Base-by-base conservation (phyloP, 2,888 invertebrate species). In the Myathropa florea region DNA sequence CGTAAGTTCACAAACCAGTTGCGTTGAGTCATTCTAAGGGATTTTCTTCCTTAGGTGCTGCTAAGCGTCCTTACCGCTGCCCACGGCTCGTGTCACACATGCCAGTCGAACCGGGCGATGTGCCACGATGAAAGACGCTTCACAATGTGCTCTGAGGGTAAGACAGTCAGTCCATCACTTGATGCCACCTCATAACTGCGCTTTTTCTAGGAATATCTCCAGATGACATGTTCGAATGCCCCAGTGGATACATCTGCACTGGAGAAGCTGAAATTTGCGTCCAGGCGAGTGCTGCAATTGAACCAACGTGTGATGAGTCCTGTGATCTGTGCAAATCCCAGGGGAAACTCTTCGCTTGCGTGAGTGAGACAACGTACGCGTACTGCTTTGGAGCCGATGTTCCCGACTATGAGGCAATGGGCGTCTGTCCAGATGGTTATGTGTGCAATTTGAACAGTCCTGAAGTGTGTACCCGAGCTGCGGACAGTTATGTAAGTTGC, bases 101-200 rank as follows among this genome's bases (percentile, higher is more conserved):
- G 90, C 39, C 83, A 89, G 53, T 7, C 68, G 7, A 89, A 88
- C 59, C 78, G 71, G 18, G 78, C 88, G 24, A 85, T 87, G 23
- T 90, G 90, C 57, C 10, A 88, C 30, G 84, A 89, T 75, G 89
- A 89, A 59, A 77, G 39, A 10, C 82, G 78, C 23, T 90, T 89
- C 68, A 24, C 82, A 0, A 79, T 79, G 60, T 90, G 90, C 33
- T 23, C 67, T 14, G 30, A 81, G 9, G 88, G 87, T 68, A 65
- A 79, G 60, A 3, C 30, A 3, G 6, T 39, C 39, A 18, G 3
- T 39, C 39, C 7, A 18, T 46, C 23, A 24, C 28, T 61, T 55
- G 2, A 2, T 6, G 0, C 1, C 18, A 23, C 4, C 10, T n/a
- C 10, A 26, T 24, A 1, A 30, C 10, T 3, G 0, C n/a, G 3